Evolutionary conservation across 2,113 vertebrate genomes (phyloP).

Genomic region (Melanotaenia duboulayi): DNA sequence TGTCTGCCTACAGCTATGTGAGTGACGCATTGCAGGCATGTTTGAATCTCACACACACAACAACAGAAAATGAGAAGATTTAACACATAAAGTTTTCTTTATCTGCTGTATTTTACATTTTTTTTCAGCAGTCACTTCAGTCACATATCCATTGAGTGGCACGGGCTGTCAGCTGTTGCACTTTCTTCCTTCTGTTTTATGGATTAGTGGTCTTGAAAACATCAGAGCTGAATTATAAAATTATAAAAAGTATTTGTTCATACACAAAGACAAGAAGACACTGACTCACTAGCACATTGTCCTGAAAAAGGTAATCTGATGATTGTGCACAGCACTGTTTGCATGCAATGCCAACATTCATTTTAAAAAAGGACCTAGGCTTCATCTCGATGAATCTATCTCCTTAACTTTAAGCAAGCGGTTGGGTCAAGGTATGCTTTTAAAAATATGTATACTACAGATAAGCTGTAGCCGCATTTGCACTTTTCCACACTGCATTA

Average conservation of each 20-base stretch:
- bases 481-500: constrained; percentile 32
- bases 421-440: not conserved
- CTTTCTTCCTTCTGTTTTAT: not conserved
- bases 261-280: not conserved
- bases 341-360: no score
- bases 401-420: not conserved
- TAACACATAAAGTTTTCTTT: constrained; percentile 27
- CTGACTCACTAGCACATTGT: not conserved
- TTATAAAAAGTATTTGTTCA: not conserved
- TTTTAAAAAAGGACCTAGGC: not conserved
- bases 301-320: not conserved
- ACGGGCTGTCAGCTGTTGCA: not conserved
- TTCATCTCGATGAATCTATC: not conserved
- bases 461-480: constrained; percentile 19
- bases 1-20: constrained; percentile 53
- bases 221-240: not conserved
- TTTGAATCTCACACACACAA: constrained; percentile 41
- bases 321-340: no score
- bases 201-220: not conserved
- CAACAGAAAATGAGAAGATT: constrained; percentile 16
- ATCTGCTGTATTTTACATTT: constrained; percentile 6
- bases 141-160: not conserved
- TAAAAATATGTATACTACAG: not conserved
- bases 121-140: not conserved
- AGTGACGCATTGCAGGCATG: constrained; percentile 66